Conservation (phyloP, 1,140 invertebrate species). For the Brachionus plicatilis region DNA sequence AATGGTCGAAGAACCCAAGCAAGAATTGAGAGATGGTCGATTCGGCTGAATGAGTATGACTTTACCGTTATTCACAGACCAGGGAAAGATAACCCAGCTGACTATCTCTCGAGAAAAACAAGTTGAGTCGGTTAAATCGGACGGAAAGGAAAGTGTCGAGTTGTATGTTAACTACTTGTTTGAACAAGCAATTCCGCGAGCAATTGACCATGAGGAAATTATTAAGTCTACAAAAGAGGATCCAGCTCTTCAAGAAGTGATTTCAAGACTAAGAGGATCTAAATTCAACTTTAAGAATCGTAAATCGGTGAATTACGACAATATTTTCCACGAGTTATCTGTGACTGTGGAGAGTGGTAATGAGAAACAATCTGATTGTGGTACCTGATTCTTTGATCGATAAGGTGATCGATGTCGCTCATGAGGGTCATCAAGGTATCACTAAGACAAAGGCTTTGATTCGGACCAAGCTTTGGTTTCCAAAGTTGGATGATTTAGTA, state of each 20-base stretch:
- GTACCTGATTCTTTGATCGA: conserved; percentile 41
- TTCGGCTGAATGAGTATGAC: neutral
- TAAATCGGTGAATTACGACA: neutral
- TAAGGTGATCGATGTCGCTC: conserved; percentile 41
- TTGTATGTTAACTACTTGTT: neutral
- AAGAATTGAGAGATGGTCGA: neutral
- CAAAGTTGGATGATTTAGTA: conserved; percentile 41
- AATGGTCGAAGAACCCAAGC: conserved; percentile 42
- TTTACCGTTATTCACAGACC: neutral
- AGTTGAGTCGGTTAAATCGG: neutral
- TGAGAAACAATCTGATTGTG: conserved; percentile 41
- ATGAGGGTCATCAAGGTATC: conserved; percentile 43
- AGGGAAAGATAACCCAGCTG: neutral
- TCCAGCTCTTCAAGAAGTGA: neutral
- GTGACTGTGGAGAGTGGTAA: conserved; percentile 36
- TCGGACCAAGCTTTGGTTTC: conserved; percentile 43
- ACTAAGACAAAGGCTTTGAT: conserved; percentile 43
- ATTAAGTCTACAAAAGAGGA: neutral
- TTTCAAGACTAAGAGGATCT: neutral
- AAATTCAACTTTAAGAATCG: neutral
- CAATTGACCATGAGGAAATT: neutral
- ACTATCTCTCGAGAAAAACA: neutral
- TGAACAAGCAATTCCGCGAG: neutral
- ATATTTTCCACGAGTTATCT: neutral
- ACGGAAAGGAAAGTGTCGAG: too few relatives aligned